Percentiles rank a stretch among this genome's conserved stretches.
Evolutionary conservation across 2,113 vertebrate species (phyloP).

Genomic region (Carettochelys insculpta): DNA sequence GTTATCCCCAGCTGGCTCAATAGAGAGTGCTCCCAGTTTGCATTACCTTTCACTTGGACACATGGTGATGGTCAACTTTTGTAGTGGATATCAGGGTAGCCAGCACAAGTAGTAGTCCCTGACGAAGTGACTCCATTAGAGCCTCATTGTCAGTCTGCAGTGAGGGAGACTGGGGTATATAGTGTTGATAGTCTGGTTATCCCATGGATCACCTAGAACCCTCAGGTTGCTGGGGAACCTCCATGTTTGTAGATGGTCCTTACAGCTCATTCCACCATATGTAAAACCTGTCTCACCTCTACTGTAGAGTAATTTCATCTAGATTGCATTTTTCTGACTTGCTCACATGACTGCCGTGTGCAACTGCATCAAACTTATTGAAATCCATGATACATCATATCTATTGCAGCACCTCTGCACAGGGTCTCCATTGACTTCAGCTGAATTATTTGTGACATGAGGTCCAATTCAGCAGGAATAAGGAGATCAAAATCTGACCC

Average conservation of each 20-base stretch:
- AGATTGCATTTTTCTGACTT: neutral
- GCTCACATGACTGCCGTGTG: neutral
- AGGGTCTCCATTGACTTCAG: neutral
- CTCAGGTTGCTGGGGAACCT: neutral
- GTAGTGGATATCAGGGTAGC: neutral
- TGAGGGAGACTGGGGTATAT: neutral
- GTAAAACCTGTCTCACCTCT: too few relatives aligned
- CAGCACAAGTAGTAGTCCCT: neutral
- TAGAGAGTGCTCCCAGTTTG: neutral
- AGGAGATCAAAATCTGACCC: neutral
- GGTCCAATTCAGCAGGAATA: fast-evolving
- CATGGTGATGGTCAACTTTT: neutral
- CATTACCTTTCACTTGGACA: neutral
- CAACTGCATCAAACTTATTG: neutral
- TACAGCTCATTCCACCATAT: neutral
- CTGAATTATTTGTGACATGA: fast-evolving
- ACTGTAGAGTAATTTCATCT: neutral
- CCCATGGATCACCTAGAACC: neutral
- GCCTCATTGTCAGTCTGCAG: neutral
- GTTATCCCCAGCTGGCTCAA: neutral
- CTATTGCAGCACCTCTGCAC: neutral
- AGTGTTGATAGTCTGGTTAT: neutral
- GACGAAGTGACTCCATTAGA: neutral
- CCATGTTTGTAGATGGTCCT: neutral
- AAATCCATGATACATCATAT: neutral